Conservation (phyloP, 2,888 invertebrate species). For the Lasioglossum malachurum region DNA sequence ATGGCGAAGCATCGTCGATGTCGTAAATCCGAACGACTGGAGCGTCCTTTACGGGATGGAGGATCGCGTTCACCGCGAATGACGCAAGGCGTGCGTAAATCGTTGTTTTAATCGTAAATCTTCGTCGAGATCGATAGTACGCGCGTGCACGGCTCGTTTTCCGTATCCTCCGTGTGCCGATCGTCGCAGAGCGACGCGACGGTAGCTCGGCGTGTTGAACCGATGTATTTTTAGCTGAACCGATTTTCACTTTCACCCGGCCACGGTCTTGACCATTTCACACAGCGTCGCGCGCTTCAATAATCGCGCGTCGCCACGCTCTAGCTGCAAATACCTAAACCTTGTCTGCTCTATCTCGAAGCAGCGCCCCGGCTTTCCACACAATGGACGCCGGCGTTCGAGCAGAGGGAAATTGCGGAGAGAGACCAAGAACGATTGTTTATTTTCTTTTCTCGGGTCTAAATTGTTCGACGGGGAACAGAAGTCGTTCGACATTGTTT, state of each 20-base stretch:
- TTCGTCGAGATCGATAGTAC: conserved; percentile 58
- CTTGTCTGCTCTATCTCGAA: not conserved
- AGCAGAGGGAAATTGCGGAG: conserved; percentile 32
- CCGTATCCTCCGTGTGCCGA: conserved; percentile 20
- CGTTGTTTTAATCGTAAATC: conserved; percentile 66
- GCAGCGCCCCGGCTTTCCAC: not conserved
- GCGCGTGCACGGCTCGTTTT: conserved; percentile 25
- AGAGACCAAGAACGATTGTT: conserved; percentile 13
- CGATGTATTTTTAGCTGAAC: conserved; percentile 24
- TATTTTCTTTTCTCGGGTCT: not conserved
- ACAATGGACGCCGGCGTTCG: not conserved
- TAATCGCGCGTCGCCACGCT: conserved; percentile 1
- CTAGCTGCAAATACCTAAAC: conserved; percentile 2
- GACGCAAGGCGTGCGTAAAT: conserved; percentile 56
- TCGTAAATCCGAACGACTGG: not conserved
- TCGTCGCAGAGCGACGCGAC: not conserved
- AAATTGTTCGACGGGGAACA: not conserved
- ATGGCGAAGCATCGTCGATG: not conserved
- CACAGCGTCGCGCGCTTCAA: not conserved
- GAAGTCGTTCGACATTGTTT: conserved; percentile 18
- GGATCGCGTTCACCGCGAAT: conserved; percentile 46
- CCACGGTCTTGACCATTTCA: conserved; percentile 30
- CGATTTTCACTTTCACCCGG: conserved; percentile 48
- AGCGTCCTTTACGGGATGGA: conserved; percentile 12
- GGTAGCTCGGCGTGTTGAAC: not conserved